phyloP scores from a whole-genome alignment of 2,113 vertebrate genomes.

The Heterotilapia buettikoferi region DNA sequence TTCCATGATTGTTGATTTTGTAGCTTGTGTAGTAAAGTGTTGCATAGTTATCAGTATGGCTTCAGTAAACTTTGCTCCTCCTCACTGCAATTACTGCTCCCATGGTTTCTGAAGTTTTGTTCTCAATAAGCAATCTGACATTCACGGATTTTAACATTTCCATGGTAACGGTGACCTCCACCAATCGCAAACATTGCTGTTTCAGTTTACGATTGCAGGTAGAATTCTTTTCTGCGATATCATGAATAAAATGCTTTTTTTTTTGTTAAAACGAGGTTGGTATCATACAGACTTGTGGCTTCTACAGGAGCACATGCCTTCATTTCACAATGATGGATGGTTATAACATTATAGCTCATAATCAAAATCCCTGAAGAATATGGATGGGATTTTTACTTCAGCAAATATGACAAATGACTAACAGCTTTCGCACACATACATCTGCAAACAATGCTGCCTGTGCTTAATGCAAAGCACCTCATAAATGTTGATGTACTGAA shows the following conservation, averaged over 20 bases:
- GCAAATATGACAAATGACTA: background rate
- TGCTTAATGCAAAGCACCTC: background rate
- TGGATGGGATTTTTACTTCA: background rate
- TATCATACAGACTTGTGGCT: background rate
- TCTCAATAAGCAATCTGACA: background rate
- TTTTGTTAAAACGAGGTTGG: background rate
- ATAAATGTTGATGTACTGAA: background rate
- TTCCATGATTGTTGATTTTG: background rate
- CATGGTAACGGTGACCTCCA: background rate
- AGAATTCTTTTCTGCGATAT: background rate
- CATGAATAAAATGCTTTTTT: background rate
- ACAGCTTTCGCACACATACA: background rate
- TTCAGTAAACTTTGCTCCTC: background rate
- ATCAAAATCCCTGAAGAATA: background rate
- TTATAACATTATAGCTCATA: background rate
- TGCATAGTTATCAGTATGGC: background rate
- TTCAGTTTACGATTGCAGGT: background rate
- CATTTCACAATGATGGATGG: background rate
- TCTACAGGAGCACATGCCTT: background rate
- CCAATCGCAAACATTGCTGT: background rate
- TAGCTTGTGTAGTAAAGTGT: background rate
- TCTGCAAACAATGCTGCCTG: background rate
- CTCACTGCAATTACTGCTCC: background rate
- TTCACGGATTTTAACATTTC: background rate
- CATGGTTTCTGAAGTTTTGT: background rate